A percentile compares a stretch with the other conserved stretches of the same genome.
These are phyloP conservation scores for Microtus ochrogaster DNA, from an alignment of 2,113 vertebrate genomes.

Conservation along the genomic window DNA sequence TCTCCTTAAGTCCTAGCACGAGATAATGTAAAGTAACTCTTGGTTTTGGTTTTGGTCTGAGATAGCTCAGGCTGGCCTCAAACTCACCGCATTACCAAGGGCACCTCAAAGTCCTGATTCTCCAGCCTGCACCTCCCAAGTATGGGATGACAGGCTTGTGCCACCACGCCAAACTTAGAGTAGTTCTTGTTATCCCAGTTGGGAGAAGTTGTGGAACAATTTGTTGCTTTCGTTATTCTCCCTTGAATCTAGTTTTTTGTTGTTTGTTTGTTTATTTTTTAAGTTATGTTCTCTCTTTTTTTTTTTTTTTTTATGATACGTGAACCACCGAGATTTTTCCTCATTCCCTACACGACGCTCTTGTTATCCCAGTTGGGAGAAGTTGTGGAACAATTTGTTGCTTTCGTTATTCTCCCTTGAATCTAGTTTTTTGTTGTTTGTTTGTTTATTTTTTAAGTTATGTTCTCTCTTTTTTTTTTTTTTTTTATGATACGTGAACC, in stretches of 20 bases:
- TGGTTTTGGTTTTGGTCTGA: not conserved
- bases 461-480: too few species aligned
- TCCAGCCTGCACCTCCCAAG: not conserved
- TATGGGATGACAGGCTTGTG: not conserved
- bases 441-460: not conserved
- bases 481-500: too few species aligned
- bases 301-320: too few species aligned
- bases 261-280: not conserved
- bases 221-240: not conserved
- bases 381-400: not conserved
- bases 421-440: not conserved
- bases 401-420: not conserved
- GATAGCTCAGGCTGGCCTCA: not conserved
- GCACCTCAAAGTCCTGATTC: not conserved
- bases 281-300: not conserved
- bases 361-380: not conserved
- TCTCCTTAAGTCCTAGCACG: not conserved
- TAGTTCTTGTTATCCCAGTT: not conserved
- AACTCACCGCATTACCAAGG: not conserved
- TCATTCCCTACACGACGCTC: too few species aligned
- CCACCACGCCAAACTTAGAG: too few species aligned
- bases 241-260: not conserved
- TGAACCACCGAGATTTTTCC: too few species aligned
- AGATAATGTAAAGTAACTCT: not conserved
- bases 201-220: not conserved